A percentile compares a stretch with the other conserved stretches of the same genome.
These are phyloP conservation scores for Apamea sordens DNA, from an alignment of 2,888 invertebrate genomes.

Conservation along the genomic window DNA sequence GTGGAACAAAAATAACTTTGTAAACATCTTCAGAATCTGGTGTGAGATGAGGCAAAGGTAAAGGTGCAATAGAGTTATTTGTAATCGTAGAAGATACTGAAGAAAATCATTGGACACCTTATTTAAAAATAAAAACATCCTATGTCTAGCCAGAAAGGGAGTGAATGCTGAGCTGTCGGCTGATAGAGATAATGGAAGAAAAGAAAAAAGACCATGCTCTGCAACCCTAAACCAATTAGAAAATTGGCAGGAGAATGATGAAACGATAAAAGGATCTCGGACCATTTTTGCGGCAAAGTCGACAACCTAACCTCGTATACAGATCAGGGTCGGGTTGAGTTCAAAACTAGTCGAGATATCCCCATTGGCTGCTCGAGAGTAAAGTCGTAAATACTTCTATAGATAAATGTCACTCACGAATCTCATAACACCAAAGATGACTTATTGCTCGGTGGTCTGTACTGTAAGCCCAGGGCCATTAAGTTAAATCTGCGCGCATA, in stretches of 20 bases:
- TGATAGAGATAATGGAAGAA: neutral
- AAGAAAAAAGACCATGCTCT: neutral
- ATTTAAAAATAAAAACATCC: neutral
- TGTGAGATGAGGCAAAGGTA: constrained; percentile 77
- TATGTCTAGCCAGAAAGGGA: neutral
- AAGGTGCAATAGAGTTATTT: constrained; percentile 58
- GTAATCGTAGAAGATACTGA: neutral
- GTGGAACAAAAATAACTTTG: constrained; percentile 81
- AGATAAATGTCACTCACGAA: neutral
- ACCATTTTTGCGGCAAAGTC: neutral
- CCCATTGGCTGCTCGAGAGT: neutral
- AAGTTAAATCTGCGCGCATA: constrained; percentile 32
- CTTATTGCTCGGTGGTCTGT: constrained; percentile 5
- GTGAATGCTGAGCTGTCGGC: neutral
- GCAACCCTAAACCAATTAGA: neutral
- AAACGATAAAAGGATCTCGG: neutral
- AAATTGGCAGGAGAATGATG: neutral
- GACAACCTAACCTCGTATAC: neutral
- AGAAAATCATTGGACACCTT: neutral
- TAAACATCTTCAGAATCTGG: constrained; percentile 79
- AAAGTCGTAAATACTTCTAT: neutral
- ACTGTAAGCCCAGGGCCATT: neutral
- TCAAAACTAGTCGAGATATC: neutral
- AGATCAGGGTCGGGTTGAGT: neutral
- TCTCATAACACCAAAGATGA: constrained; percentile 3